Evolutionary conservation across 2,113 vertebrate species (phyloP), one percentile per base, ranked within the genome.

Genomic region (Tricholaema leucomelas): DNA sequence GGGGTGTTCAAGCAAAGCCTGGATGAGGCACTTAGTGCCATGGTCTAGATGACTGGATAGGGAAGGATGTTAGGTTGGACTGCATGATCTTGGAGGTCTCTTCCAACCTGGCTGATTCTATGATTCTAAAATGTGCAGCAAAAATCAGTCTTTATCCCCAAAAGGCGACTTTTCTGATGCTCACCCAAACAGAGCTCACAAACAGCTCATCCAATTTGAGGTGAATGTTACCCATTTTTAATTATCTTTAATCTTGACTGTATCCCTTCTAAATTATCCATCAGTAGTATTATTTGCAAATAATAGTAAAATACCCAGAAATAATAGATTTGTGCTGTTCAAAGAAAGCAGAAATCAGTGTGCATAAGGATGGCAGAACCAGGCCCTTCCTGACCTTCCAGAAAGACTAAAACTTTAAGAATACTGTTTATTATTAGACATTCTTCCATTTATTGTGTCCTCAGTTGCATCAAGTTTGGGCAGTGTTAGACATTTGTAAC

Each of bases 71-170:
- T n/a, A n/a, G n/a, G n/a, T n/a, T n/a, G n/a, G n/a, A n/a, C n/a
- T n/a, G n/a, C n/a, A n/a, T n/a, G n/a, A n/a, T n/a, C n/a, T n/a
- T n/a, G n/a, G n/a, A n/a, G n/a, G n/a, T n/a, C n/a, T n/a, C n/a
- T n/a, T n/a, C n/a, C n/a, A n/a, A n/a, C n/a, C n/a, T n/a, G n/a
- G n/a, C n/a, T n/a, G n/a, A n/a, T n/a, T n/a, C n/a, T n/a, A n/a
- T n/a, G n/a, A n/a, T n/a, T n/a, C n/a, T n/a, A n/a, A n/a, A n/a
- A 46, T 0, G 2, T 78, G 23, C 13, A 65, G 4, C 0, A 7
- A 88, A 80, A 86, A 77, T 61, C 18, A 27, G 23, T 65, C 36
- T 38, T 59, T 58, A 46, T 33, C 19, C 5, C 15, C 65, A 64
- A 83, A 83, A 58, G 13, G 6, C 36, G 16, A 69, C 55, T 88